These are phyloP conservation scores for Drosophila rufa DNA, from an alignment of 1,140 invertebrate species.

Conservation along the genomic window DNA sequence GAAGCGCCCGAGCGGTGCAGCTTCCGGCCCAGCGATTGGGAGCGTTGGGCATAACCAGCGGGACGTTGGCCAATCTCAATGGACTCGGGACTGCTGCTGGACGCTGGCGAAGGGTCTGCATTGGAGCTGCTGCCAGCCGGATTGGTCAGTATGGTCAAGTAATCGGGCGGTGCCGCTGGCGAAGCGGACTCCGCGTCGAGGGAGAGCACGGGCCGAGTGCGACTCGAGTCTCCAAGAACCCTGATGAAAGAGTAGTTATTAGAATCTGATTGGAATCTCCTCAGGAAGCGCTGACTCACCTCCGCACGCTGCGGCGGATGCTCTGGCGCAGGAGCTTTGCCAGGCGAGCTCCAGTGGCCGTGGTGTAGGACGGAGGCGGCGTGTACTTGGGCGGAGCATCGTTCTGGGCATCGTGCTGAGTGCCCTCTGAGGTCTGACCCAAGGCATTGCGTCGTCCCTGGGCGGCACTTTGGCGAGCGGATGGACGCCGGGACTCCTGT, in stretches of 20 bases:
- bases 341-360: slow-evolving; percentile 93
- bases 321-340: slow-evolving; percentile 92
- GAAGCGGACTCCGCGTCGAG: slow-evolving; percentile 66
- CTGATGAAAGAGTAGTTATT: slow-evolving; percentile 17
- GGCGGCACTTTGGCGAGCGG: slow-evolving; percentile 52
- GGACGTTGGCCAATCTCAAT: slow-evolving; percentile 65
- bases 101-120: slow-evolving; percentile 83
- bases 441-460: slow-evolving; percentile 49
- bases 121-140: slow-evolving; percentile 46
- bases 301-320: slow-evolving; percentile 91
- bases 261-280: neutral
- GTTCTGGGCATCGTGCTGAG: slow-evolving; percentile 86
- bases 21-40: slow-evolving; percentile 69
- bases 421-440: slow-evolving; percentile 21
- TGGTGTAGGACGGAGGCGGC: slow-evolving; percentile 95
- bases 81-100: slow-evolving; percentile 81
- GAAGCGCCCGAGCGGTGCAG: slow-evolving; percentile 39
- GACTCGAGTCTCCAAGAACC: slow-evolving; percentile 72
- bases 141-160: slow-evolving; percentile 85
- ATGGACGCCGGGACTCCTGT: slow-evolving; percentile 44
- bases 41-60: slow-evolving; percentile 58
- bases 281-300: slow-evolving; percentile 70
- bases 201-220: slow-evolving; percentile 65
- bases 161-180: slow-evolving; percentile 80
- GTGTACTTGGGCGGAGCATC: slow-evolving; percentile 97